Evolutionary conservation across 2,888 invertebrate genomes (phyloP).

Genomic region (Dasysyrphus tricinctus): DNA sequence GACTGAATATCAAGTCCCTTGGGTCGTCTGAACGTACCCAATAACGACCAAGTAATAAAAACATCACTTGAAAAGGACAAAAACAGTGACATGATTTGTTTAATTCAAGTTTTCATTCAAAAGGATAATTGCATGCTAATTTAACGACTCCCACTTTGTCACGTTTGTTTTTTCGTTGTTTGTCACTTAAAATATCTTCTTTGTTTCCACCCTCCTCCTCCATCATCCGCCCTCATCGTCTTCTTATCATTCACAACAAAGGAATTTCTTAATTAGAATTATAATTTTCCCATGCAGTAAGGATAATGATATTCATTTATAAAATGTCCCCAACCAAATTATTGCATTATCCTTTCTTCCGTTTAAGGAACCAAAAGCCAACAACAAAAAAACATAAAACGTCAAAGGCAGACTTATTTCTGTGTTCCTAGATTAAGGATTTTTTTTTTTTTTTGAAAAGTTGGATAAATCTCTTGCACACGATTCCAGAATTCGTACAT

Average conservation of each 20-base stretch:
- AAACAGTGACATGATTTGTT: neutral
- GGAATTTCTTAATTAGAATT: constrained; percentile 36
- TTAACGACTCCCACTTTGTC: neutral
- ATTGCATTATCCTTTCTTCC: constrained; percentile 1
- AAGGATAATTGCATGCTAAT: constrained; percentile 46
- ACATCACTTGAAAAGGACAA: neutral
- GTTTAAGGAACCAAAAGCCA: neutral
- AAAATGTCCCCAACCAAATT: constrained; percentile 13
- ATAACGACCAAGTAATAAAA: neutral
- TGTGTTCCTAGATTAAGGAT: neutral
- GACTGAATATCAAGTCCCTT: no score
- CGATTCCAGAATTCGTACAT: constrained; percentile 8
- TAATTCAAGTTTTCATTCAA: constrained; percentile 8
- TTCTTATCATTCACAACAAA: constrained; percentile 12
- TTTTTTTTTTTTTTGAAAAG: neutral
- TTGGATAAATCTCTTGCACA: constrained; percentile 15
- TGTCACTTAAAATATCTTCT: neutral
- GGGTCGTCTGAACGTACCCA: no score
- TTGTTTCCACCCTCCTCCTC: neutral
- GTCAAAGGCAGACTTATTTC: constrained; percentile 21
- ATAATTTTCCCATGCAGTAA: neutral
- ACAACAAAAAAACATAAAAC: neutral
- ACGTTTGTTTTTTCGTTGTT: constrained; percentile 1
- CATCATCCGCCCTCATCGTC: neutral
- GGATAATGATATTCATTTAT: constrained; percentile 9